Percentiles rank a stretch among this genome's conserved stretches.
These are phyloP conservation scores for Amphiprion ocellaris DNA, from an alignment of 2,113 vertebrate genomes.

Conservation along the genomic window DNA sequence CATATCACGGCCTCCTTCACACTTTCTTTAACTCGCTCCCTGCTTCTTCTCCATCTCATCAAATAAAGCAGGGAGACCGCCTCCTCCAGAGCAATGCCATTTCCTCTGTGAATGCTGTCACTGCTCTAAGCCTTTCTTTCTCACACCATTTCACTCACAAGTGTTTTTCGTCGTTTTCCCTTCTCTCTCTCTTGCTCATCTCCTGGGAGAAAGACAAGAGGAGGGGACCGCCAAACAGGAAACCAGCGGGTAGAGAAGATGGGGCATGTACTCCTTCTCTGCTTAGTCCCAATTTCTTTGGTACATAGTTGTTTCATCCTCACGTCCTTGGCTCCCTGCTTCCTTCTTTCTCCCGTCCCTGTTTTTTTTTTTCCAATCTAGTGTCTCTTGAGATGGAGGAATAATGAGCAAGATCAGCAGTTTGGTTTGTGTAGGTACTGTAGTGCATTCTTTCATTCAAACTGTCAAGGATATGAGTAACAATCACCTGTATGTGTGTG, in stretches of 20 bases:
- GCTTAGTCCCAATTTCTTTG: constrained; percentile 4
- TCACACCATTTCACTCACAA: constrained; percentile 75
- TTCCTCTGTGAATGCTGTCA: constrained; percentile 64
- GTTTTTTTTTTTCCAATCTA: constrained; percentile 8
- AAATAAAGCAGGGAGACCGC: constrained; percentile 41
- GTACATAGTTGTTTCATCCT: constrained; percentile 34
- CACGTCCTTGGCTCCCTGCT: constrained; percentile 28
- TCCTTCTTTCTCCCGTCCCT: neutral
- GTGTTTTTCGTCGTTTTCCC: constrained; percentile 51
- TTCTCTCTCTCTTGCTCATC: constrained; percentile 28
- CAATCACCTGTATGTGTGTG: constrained; percentile 10
- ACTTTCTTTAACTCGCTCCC: constrained; percentile 42
- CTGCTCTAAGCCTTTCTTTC: constrained; percentile 64
- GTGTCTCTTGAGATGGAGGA: constrained; percentile 7
- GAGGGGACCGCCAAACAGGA: constrained; percentile 27
- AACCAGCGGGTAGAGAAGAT: constrained; percentile 27
- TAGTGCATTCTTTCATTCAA: constrained; percentile 19
- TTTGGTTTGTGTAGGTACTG: neutral
- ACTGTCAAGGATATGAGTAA: constrained; percentile 8
- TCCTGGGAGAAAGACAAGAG: constrained; percentile 31
- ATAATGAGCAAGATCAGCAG: constrained; percentile 13
- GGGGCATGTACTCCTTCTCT: constrained; percentile 8
- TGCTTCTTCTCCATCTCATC: constrained; percentile 55
- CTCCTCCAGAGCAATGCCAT: constrained; percentile 64
- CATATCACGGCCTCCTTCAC: constrained; percentile 36